A percentile compares a stretch with the other conserved stretches of the same genome.
These are phyloP conservation scores for Columba janthina DNA, from an alignment of 2,113 vertebrate genomes.

Conservation along the genomic window DNA sequence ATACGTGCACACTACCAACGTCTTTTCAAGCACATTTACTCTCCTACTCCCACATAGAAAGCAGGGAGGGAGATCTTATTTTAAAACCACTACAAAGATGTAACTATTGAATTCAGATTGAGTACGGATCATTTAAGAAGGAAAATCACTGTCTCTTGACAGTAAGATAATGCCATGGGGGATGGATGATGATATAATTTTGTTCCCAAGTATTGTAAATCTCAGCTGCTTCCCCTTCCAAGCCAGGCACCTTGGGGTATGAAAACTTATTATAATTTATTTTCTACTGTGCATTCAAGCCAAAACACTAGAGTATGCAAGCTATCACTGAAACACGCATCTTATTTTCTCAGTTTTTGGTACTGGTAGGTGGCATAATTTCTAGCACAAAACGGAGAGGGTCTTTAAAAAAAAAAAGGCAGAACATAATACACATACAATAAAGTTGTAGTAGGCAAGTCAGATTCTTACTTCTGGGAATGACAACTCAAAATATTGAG, in stretches of 20 bases:
- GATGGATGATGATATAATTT: neutral
- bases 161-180: neutral
- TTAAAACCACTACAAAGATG: neutral
- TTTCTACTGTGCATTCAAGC: neutral
- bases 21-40: neutral
- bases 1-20: neutral
- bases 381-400: neutral
- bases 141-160: neutral
- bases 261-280: neutral
- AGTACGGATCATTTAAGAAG: neutral
- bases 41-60: neutral
- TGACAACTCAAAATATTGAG: neutral
- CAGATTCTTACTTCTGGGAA: neutral
- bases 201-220: neutral
- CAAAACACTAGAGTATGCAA: neutral
- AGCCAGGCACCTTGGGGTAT: neutral
- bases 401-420: neutral
- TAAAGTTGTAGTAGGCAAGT: neutral
- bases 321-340: neutral
- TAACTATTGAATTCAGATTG: neutral
- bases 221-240: neutral
- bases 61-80: neutral
- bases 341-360: neutral
- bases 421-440: neutral
- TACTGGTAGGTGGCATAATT: neutral